Base-by-base conservation (phyloP, 2,888 invertebrate genomes). In the Vannuccia rotundouncinata region DNA sequence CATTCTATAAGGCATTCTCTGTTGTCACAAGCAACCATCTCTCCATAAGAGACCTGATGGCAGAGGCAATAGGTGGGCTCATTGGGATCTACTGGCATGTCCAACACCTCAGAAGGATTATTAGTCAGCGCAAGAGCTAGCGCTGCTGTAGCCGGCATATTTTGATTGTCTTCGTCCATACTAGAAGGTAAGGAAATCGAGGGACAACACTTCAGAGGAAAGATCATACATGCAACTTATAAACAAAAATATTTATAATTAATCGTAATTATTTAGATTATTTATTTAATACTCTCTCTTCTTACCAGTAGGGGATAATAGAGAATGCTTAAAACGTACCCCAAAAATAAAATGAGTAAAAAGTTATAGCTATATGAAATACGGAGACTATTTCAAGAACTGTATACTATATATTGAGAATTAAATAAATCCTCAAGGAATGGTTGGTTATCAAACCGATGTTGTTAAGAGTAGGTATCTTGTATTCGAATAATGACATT, bases 11-110 rank as follows among this genome's bases (percentile, higher is more conserved):
- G 88, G 84, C 90, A 90, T 85, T 88, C 87, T 1, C 84, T 85
- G 82, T 95, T 95, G 89, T 96, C 95, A 90, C 95, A 96, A 83
- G 94, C 94, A 86, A 96, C 95, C 95, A 96, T 96, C 90, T 95
- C 94, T 80, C 95, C 95, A 85, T 95, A 95, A 0, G 95, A 95
- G 91, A 88, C 88, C 82, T 98, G 97, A 88, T 97, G 95, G 86
- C 98, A 99, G 59, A 96, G 90, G 88, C 97, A 99, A 87, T 99
- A 99, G 0, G 96, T 97, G 0, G 98, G 98, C 87, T 99, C 98
- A 86, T 98, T 98, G 0, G 98, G 98, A 90, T 99, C 90, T 0
- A 91, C 90, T 1, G 91, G 91, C 90, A 91, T 91, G 84, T 91
- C 91, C 77, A 91, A 85, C 0, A 90, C 90, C 83, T 90, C 97